Base-by-base conservation (phyloP, 2,888 invertebrate species). In the Hyalella azteca region DNA sequence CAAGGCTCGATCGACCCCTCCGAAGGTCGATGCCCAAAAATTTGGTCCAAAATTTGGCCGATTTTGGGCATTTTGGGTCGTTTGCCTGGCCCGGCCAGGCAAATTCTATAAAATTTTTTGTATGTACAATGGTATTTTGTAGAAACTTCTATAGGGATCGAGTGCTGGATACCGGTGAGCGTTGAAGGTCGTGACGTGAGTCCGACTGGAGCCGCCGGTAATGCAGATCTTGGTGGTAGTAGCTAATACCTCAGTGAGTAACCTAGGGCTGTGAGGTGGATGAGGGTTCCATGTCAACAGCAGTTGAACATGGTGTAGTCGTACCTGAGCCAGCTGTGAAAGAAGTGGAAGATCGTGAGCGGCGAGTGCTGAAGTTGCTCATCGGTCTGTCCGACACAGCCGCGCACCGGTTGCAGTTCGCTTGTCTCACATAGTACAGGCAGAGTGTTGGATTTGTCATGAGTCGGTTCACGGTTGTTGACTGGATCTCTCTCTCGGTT, bases 141-240 rank as follows among this genome's bases (percentile, higher is more conserved):
- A n/a, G n/a, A n/a, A n/a, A n/a, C n/a, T n/a, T n/a, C n/a, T n/a
- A n/a, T n/a, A n/a, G n/a, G n/a, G n/a, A n/a, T n/a, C n/a, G n/a
- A n/a, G n/a, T n/a, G n/a, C n/a, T n/a, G n/a, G n/a, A n/a, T 36
- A 60, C 60, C 60, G 60, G 60, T 60, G 60, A 60, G 60, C 60
- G 60, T 60, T 60, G 60, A 60, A 60, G 36, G 36, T 60, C 60
- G 60, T 36, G 60, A 36, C 60, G 60, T 60, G 60, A 60, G 60
- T 19, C 60, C 60, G 59, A 60, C 60, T 60, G 60, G 60, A 60
- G 60, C 60, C 60, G 60, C 60, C 60, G 36, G 60, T 60, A 60
- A 60, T 36, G 36, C 60, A 60, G 60, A 60, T 60, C 60, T 60
- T 60, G 60, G 60, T 60, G 60, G 60, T 60, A 60, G 60, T 60